A percentile compares a stretch with the other conserved stretches of the same genome.
These are phyloP conservation scores for Trissolcus japonicus DNA, from an alignment of 2,888 invertebrate genomes.

Conservation along the genomic window DNA sequence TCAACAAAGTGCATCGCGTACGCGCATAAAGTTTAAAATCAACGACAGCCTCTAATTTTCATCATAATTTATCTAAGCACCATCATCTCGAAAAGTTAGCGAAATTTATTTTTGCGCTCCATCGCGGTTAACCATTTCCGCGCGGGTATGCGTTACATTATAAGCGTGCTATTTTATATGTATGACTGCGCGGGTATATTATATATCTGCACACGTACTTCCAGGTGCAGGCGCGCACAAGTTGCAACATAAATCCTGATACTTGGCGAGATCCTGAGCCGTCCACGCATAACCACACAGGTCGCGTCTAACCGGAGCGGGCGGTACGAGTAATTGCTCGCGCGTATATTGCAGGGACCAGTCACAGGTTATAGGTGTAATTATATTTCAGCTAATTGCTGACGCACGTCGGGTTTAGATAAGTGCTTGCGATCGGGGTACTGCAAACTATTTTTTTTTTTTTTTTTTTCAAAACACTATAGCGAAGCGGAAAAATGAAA, in stretches of 20 bases:
- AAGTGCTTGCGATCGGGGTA: constrained; percentile 26
- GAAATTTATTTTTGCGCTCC: constrained; percentile 31
- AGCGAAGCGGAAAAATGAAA: constrained; percentile 4
- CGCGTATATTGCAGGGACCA: constrained; percentile 49
- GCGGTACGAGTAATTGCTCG: constrained; percentile 50
- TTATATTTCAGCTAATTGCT: constrained; percentile 58
- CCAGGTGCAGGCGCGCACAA: constrained; percentile 45
- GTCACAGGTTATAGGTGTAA: constrained; percentile 55
- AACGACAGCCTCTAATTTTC: constrained; percentile 26
- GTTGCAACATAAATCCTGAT: constrained; percentile 50
- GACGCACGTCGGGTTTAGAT: constrained; percentile 49
- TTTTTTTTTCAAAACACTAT: constrained; percentile 28
- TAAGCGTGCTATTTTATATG: constrained; percentile 49
- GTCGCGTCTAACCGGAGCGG: constrained; percentile 49
- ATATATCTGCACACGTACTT: constrained; percentile 42
- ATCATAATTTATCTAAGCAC: constrained; percentile 20
- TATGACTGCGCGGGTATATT: constrained; percentile 50
- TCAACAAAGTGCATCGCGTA: not conserved
- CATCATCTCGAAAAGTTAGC: constrained; percentile 22
- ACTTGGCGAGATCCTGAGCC: constrained; percentile 42
- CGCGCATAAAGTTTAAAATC: constrained; percentile 8
- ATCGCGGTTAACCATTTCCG: constrained; percentile 54
- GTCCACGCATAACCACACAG: constrained; percentile 52
- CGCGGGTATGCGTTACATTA: constrained; percentile 43
- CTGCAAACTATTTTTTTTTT: constrained; percentile 21